Base-by-base conservation (phyloP, 1,140 invertebrate species). In the Samia ricini region DNA sequence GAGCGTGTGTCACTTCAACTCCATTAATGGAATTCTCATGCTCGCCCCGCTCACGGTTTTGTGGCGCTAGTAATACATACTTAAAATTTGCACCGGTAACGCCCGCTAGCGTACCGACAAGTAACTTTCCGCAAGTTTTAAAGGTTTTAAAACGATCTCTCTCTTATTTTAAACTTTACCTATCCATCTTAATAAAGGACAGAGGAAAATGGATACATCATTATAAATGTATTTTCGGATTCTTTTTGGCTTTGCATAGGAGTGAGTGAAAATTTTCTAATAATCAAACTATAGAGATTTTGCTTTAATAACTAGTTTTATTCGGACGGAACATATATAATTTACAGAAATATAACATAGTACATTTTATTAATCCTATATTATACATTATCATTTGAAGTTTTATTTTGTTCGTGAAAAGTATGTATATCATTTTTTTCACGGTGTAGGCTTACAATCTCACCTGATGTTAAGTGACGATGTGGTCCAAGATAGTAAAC, bases 21-120 rank as follows among this genome's bases (percentile, higher is more conserved):
- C 67, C 81, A 74, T 74, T 85, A 85, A 85, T 85, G 83, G 81
- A 82, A 81, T 83, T 85, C 81, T 78, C 83, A 75, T 85, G 83
- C 83, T 85, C 75, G 58, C 63, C 65, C 66, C 72, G 71, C 69
- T 80, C 71, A 77, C 77, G 76, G 79, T 80, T 68, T 80, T 81
- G 76, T 71, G 70, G 74, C 66, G 70, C 79, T 79, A 79, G 76
- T 76, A 76, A 82, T 82, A 83, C 81, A 83, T 79, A 85, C 81
- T 85, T 85, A 80, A 85, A 83, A 83, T 85, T 83, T 85, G 76
- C 79, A 85, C 80, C 79, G 77, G 74, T 76, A 77, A 74, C 74
- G 66, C 66, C 76, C 72, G 66, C 72, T 65, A 75, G 72, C 76
- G 69, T 54, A 72, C 66, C 63, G 66, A 69, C 65, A 74, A 72